Conservation (phyloP, 2,113 vertebrate genomes). For the Clinocottus analis region DNA sequence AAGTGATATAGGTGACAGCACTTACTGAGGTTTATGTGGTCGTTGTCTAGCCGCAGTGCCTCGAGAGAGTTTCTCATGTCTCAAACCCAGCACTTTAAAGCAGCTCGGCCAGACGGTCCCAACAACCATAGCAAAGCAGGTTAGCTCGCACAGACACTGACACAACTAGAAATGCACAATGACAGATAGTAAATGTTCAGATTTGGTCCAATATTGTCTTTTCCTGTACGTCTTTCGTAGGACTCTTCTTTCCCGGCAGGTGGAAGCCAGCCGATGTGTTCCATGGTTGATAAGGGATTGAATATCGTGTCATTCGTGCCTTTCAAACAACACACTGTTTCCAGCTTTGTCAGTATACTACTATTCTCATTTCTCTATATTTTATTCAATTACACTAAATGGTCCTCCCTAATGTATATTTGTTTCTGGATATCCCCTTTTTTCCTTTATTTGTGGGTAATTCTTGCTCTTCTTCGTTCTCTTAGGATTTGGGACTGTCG, state of each 20-base stretch:
- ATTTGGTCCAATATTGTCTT: slow-evolving; percentile 1
- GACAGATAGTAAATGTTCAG: background rate
- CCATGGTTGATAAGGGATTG: slow-evolving; percentile 72
- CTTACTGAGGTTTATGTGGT: slow-evolving; percentile 40
- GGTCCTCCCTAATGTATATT: background rate
- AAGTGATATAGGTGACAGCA: slow-evolving; percentile 8
- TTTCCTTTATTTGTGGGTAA: background rate
- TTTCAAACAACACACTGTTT: slow-evolving; percentile 71
- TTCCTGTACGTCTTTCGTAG: slow-evolving; percentile 42
- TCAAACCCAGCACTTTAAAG: slow-evolving; percentile 90
- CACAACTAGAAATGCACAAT: background rate
- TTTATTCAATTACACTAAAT: background rate
- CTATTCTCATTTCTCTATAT: background rate
- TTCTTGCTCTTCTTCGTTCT: slow-evolving; percentile 7
- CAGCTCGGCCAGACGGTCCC: slow-evolving; percentile 75
- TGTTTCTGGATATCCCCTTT: background rate
- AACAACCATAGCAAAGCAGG: slow-evolving; percentile 62
- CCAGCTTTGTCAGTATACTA: slow-evolving; percentile 76
- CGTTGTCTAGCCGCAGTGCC: slow-evolving; percentile 75
- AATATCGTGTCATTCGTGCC: slow-evolving; percentile 81
- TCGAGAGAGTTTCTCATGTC: slow-evolving; percentile 84
- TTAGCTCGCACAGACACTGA: slow-evolving; percentile 23
- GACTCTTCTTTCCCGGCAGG: slow-evolving; percentile 40
- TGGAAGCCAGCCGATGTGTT: slow-evolving; percentile 77
- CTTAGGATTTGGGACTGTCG: slow-evolving; percentile 94